Evolutionary conservation across 2,888 invertebrate species (phyloP).

Genomic region (Phortica magna): DNA sequence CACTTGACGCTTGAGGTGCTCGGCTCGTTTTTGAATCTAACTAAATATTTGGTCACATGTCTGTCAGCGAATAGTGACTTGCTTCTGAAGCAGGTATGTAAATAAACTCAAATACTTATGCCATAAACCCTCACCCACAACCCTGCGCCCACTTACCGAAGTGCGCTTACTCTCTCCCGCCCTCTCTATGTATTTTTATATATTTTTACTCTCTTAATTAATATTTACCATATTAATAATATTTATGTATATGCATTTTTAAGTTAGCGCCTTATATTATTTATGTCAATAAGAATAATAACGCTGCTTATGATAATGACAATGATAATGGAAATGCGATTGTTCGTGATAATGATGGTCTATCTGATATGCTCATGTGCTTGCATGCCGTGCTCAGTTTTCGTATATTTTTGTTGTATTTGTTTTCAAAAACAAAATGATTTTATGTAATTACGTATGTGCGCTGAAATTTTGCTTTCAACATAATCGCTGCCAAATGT

Average conservation of each 20-base stretch:
- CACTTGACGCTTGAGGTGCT: constrained; percentile 96
- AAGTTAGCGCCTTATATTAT: neutral
- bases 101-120: constrained; percentile 41
- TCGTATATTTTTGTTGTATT: neutral
- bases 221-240: constrained; percentile 13
- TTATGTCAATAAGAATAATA: neutral
- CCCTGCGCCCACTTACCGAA: no score
- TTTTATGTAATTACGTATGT: no score
- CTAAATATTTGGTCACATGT: constrained; percentile 95
- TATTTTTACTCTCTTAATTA: constrained; percentile 41
- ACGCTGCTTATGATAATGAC: constrained; percentile 34
- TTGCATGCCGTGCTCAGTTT: neutral
- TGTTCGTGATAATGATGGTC: neutral
- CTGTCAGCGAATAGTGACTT: constrained; percentile 95
- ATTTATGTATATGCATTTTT: constrained; percentile 30
- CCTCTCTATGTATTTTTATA: neutral
- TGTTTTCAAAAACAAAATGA: no score
- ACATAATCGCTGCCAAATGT: no score
- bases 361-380: neutral
- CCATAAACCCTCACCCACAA: no score
- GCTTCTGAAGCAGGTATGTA: constrained; percentile 91
- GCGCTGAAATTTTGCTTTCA: no score
- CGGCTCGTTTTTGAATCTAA: constrained; percentile 92
- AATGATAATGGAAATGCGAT: constrained; percentile 24
- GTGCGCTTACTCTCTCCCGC: no score